phyloP scores from a whole-genome alignment of 2,888 invertebrate species.

The Ischnus inquisitorius region DNA sequence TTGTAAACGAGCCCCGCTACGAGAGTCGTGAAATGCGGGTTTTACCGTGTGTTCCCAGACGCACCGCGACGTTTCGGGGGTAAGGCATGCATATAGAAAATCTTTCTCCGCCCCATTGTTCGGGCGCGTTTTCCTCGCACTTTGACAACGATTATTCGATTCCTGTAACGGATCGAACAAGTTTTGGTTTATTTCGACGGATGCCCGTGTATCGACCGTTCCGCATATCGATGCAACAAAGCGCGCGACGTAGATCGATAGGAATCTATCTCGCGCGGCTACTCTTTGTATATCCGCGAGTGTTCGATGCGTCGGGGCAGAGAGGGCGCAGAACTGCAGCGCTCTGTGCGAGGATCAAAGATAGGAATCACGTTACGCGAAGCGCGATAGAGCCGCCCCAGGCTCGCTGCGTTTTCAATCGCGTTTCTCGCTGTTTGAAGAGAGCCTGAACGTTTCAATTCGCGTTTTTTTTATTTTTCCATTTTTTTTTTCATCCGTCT shows the following conservation, averaged over 20 bases:
- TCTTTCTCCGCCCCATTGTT: background rate
- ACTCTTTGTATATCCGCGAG: constrained; percentile 6
- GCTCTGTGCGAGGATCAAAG: constrained; percentile 63
- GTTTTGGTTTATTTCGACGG: background rate
- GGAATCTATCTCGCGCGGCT: constrained; percentile 11
- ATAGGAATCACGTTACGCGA: constrained; percentile 64
- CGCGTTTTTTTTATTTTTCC: background rate
- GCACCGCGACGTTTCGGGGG: constrained; percentile 15
- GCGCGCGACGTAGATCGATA: constrained; percentile 47
- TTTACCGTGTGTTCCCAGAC: background rate
- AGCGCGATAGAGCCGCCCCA: constrained; percentile 36
- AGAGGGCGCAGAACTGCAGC: constrained; percentile 45
- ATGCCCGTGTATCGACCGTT: constrained; percentile 5
- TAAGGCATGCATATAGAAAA: background rate
- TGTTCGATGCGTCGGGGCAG: constrained; percentile 45
- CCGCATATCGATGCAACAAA: constrained; percentile 19
- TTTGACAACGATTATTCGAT: background rate
- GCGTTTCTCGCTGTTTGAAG: constrained; percentile 60
- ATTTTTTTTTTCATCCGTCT: constrained; percentile 6
- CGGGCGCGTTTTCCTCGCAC: background rate
- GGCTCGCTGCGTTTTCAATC: constrained; percentile 62
- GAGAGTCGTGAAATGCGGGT: constrained; percentile 27
- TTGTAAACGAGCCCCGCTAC: background rate
- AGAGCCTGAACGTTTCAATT: constrained; percentile 35
- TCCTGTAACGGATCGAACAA: background rate